Base-by-base conservation (phyloP, 1,140 invertebrate genomes). In the Cydia amplana region DNA sequence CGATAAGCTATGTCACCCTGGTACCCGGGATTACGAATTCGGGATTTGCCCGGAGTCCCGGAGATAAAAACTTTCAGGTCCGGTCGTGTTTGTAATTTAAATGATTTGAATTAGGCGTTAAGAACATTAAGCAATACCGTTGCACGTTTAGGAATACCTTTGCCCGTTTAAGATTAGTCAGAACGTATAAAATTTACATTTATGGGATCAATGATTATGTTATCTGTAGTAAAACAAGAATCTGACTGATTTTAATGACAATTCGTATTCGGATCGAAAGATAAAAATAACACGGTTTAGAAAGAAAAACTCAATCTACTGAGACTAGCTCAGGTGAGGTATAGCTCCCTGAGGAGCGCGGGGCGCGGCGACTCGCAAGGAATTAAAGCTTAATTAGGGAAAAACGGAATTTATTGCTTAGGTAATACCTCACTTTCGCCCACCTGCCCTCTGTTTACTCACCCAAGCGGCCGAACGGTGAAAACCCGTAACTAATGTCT, bases 331-430 rank as follows among this genome's bases (percentile, higher is more conserved):
- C 32, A 28, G 43, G 72, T 73, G 43, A 73, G 43, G 40, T 43
- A 23, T 23, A 43, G 72, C 72, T 23, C 40, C 43, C 72, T 25
- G 64, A 60, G 74, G 77, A 72, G 74, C 79, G 79, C 81, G 79
- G 32, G 32, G 28, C 64, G 28, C 64, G 28, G 28, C 65, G 65
- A 70, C 78, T 84, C 84, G 83, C 78, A 70, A 72, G 83, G 87
- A 90, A 89, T 91, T 91, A 90, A 85, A 84, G 86, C 88, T 91
- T 91, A 93, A 93, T 93, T 93, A 93, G 90, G 89, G 87, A 90
- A 92, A 91, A 91, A 89, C 87, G 83, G 85, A 88, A 93, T 91
- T 93, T 93, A 91, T 90, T 80, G 86, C 79, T 79, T 74, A 79
- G 76, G 79, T 82, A 87, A 83, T 86, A 82, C 82, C 84, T 85